Evolutionary conservation across 2,797 vertebrate species (phyloP).

Genomic region (Notoglanidium macrostoma): DNA sequence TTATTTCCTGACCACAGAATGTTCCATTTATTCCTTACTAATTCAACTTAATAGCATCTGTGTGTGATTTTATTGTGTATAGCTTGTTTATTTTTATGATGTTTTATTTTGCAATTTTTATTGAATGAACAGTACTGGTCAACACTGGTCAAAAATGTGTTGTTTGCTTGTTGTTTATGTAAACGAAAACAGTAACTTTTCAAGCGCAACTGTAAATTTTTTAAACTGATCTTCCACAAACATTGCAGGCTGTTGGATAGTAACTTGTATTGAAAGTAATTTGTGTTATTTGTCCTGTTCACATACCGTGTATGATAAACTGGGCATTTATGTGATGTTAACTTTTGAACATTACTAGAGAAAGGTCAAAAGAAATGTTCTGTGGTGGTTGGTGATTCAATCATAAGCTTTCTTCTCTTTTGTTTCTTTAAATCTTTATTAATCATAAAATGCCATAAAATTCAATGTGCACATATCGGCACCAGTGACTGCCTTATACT

Average conservation of each 20-base stretch:
- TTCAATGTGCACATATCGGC: not conserved
- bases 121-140: no score
- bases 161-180: not conserved
- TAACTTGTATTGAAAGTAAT: not conserved
- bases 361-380: not conserved
- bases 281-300: not conserved
- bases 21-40: not conserved
- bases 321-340: not conserved
- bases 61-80: not conserved
- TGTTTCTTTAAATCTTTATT: not conserved
- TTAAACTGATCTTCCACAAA: not conserved
- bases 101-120: not conserved
- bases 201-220: not conserved
- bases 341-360: not conserved
- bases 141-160: not conserved
- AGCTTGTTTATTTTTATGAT: not conserved
- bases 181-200: not conserved
- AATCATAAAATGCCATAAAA: not conserved
- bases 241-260: not conserved
- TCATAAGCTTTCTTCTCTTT: not conserved
- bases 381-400: not conserved
- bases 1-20: no score
- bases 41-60: not conserved
- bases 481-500: not conserved
- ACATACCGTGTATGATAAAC: not conserved